Percentiles rank a stretch among this genome's conserved stretches.
Conservation (phyloP, 1,140 invertebrate species). For the Drosophila eugracilis region DNA sequence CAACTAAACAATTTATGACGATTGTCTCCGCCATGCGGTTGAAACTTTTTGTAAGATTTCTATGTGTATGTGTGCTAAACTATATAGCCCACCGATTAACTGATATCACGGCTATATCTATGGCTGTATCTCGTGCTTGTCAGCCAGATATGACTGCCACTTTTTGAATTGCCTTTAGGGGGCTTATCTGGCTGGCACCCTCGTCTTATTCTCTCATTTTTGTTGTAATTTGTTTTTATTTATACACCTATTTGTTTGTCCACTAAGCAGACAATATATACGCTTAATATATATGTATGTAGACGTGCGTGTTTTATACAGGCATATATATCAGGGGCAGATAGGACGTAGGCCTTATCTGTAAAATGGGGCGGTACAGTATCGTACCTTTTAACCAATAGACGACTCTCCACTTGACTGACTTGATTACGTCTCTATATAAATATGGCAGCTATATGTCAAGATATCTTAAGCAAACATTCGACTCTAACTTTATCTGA, state of each 20-base stretch:
- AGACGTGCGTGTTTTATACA: not conserved
- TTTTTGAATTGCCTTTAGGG: slow-evolving; percentile 35
- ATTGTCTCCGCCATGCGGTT: slow-evolving; percentile 40
- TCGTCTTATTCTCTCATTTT: slow-evolving; percentile 2
- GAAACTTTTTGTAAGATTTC: not conserved
- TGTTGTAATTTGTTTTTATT: slow-evolving; percentile 64
- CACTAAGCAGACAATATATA: slow-evolving; percentile 61
- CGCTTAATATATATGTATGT: slow-evolving; percentile 4
- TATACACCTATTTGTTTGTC: slow-evolving; percentile 80
- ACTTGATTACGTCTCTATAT: slow-evolving; percentile 80
- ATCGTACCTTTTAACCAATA: slow-evolving; percentile 41
- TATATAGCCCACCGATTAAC: slow-evolving; percentile 63
- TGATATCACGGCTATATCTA: slow-evolving; percentile 61
- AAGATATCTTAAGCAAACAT: slow-evolving; percentile 69
- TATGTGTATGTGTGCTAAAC: not conserved
- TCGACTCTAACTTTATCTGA: slow-evolving; percentile 48
- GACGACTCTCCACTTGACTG: slow-evolving; percentile 47
- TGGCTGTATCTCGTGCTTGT: slow-evolving; percentile 50
- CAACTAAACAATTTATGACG: slow-evolving; percentile 81
- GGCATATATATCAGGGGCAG: slow-evolving; percentile 34
- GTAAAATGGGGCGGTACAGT: slow-evolving; percentile 21
- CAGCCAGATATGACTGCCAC: slow-evolving; percentile 53
- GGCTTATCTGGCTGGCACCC: slow-evolving; percentile 19
- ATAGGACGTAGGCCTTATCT: slow-evolving; percentile 61
- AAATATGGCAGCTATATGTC: slow-evolving; percentile 78